These are phyloP conservation scores for Lithophane ornitopus DNA, from an alignment of 2,888 invertebrate species.

Conservation along the genomic window DNA sequence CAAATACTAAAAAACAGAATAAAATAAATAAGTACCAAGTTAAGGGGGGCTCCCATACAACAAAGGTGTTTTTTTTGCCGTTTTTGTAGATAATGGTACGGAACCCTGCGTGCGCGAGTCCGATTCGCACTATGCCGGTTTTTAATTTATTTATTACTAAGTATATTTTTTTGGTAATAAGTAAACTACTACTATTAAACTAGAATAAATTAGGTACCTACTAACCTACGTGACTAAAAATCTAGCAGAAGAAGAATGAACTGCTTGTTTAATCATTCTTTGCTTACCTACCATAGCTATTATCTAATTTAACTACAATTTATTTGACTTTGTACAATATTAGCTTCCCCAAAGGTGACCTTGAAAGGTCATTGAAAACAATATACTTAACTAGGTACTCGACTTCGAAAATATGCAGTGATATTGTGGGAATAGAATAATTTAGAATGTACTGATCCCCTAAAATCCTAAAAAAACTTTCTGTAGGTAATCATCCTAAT, in stretches of 20 bases:
- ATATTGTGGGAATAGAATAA: neutral
- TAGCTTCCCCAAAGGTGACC: constrained; percentile 76
- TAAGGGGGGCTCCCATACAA: too few species aligned
- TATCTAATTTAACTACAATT: neutral
- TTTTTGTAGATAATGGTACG: too few species aligned
- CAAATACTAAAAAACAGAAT: too few species aligned
- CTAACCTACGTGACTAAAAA: neutral
- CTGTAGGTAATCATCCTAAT: neutral
- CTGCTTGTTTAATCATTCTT: constrained; percentile 7
- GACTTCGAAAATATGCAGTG: neutral
- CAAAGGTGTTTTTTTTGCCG: too few species aligned
- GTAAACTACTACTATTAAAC: too few species aligned
- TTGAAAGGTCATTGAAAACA: constrained; percentile 81
- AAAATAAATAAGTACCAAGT: too few species aligned
- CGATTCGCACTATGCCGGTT: too few species aligned
- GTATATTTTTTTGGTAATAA: neutral
- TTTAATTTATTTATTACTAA: too few species aligned
- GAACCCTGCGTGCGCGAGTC: too few species aligned
- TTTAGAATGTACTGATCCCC: neutral
- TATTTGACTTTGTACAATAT: constrained; percentile 39
- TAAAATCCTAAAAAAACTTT: neutral
- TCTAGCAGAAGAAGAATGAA: neutral
- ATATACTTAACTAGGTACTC: neutral
- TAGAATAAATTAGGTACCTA: neutral
- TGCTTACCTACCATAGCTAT: too few species aligned